These are phyloP conservation scores for Abscondita cerata DNA, from an alignment of 2,888 invertebrate genomes.

Conservation along the genomic window DNA sequence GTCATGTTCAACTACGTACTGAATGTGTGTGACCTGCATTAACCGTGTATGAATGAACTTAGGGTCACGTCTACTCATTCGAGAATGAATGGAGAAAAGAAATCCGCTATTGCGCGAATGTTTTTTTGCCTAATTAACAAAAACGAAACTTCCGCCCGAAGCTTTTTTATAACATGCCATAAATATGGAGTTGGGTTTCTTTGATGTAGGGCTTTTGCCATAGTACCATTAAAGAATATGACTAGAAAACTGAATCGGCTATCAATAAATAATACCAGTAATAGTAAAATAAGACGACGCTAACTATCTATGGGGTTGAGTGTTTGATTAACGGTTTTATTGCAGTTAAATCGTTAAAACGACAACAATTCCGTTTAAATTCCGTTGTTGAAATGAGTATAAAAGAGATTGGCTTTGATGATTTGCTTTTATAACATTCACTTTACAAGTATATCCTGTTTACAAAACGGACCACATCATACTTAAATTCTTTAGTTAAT, in stretches of 20 bases:
- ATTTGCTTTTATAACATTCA: conserved; percentile 1
- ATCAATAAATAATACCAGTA: too few species aligned
- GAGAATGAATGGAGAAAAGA: conserved; percentile 28
- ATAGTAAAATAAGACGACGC: too few species aligned
- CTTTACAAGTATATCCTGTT: conserved; percentile 25
- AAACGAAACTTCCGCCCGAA: background rate
- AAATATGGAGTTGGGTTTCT: too few species aligned
- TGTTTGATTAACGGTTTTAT: background rate
- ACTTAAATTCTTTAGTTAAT: conserved; percentile 18
- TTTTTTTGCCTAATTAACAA: conserved; percentile 7
- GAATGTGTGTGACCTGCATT: conserved; percentile 29
- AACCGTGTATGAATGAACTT: conserved; percentile 26
- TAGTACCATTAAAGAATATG: too few species aligned
- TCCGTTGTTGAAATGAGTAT: background rate
- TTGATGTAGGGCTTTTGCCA: too few species aligned
- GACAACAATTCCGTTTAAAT: background rate
- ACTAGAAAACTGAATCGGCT: too few species aligned
- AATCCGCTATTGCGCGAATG: conserved; percentile 24
- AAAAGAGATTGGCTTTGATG: conserved; percentile 5
- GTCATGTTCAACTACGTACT: too few species aligned
- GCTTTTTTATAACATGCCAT: background rate
- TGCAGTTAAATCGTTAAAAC: background rate
- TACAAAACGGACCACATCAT: conserved; percentile 22
- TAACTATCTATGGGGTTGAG: background rate
- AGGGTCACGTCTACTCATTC: conserved; percentile 31